Base-by-base conservation (phyloP, 2,797 vertebrate species). In the Apodemus agrarius region DNA sequence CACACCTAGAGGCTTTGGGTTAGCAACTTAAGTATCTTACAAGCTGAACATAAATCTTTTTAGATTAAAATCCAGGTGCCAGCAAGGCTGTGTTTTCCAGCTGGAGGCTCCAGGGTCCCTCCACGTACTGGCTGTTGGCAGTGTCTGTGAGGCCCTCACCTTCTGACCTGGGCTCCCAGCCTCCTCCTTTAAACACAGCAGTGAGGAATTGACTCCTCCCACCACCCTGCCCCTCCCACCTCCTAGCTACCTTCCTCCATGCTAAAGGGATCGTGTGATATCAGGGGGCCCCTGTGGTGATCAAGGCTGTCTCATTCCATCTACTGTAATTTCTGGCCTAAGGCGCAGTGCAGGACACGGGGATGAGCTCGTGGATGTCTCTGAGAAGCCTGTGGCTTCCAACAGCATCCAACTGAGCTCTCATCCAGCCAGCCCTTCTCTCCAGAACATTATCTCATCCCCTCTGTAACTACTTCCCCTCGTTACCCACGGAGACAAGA, bases 151-250 rank as follows among this genome's bases (percentile, higher is more conserved):
- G 9, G 34, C 1, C 0, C 49, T 52, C 11, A 43, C 26, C 22
- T 21, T 79, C 34, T 82, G 31, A 34, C 67, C 90, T 87, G 0
- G 0, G 37, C 29, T 2, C 26, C 79, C 26, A 49, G 67, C 49
- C 37, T 79, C 43, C 17, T 1, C 24, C 67, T 78, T 76, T 52
- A 19, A 40, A 24, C 22, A 29, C 17, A 6, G 24, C n/a, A 29
- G 1, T 0, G 2, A 8, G 4, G 3, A n/a, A 2, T 3, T 22
- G 46, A 43, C 8, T 24, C 6, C 29, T 26, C 26, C 61, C 7
- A 79, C 24, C 5, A 5, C 37, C 2, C 1, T 8, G 12, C 13
- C 26, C 46, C n/a, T 17, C 69, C 52, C 12, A 19, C 46, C 46
- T 49, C 7, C 54, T 67, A 6, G 16, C 63, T 40, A 59, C 21